These are phyloP conservation scores for Bothrops alternatus DNA, from an alignment of 2,797 vertebrate species.

Conservation along the genomic window DNA sequence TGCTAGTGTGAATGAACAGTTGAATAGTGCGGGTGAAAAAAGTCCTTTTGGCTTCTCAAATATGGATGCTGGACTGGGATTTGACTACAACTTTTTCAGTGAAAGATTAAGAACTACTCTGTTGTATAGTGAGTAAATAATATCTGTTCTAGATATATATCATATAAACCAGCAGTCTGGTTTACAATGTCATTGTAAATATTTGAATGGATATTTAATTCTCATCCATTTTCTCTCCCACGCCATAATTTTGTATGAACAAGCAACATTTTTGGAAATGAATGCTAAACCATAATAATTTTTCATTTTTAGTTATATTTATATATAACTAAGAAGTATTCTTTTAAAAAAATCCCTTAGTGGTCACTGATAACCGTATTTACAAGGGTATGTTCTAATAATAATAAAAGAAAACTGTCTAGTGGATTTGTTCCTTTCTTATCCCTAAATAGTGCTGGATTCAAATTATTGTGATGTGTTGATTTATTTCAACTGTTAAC, in stretches of 20 bases:
- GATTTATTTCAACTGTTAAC: constrained; percentile 74
- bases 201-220: constrained; percentile 2
- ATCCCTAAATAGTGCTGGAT: constrained; percentile 48
- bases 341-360: neutral
- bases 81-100: constrained; percentile 15
- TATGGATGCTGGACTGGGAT: neutral
- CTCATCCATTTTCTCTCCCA: constrained; percentile 14
- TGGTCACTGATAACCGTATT: neutral
- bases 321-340: neutral
- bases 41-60: neutral
- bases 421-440: constrained; percentile 42
- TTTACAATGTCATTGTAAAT: constrained; percentile 7
- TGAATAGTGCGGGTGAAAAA: neutral
- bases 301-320: constrained; percentile 28
- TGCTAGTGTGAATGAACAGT: neutral
- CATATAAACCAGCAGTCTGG: constrained; percentile 20
- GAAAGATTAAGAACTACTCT: neutral
- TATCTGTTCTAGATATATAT: neutral
- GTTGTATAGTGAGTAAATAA: neutral
- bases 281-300: constrained; percentile 37
- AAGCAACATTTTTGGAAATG: constrained; percentile 27
- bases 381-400: constrained; percentile 42
- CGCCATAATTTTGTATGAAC: neutral
- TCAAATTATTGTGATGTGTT: constrained; percentile 69
- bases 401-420: constrained; percentile 32